Evolutionary conservation across 1,140 invertebrate species (phyloP).

Genomic region (Homalodisca vitripennis): DNA sequence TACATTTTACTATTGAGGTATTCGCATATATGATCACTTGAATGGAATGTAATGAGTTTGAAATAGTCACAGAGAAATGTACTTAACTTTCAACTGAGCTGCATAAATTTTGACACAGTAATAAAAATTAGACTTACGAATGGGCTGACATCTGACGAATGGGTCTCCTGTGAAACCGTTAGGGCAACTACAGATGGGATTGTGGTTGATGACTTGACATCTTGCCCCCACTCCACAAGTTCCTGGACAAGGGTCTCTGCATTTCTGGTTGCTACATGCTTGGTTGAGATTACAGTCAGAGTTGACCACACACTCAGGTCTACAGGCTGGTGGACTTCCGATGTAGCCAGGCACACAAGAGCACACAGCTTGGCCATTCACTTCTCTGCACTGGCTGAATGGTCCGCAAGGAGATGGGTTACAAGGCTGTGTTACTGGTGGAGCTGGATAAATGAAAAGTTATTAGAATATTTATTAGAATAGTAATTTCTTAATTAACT

Average conservation of each 20-base stretch:
- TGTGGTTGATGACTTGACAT: conserved; percentile 65
- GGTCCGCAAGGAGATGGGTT: conserved; percentile 63
- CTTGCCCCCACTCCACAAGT: conserved; percentile 70
- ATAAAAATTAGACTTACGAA: conserved; percentile 45
- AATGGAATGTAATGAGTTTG: too few relatives aligned
- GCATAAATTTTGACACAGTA: too few relatives aligned
- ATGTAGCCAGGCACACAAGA: conserved; percentile 66
- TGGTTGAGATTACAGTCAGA: conserved; percentile 67
- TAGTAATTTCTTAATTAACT: background rate
- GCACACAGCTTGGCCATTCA: conserved; percentile 65
- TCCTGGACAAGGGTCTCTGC: conserved; percentile 72
- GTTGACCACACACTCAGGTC: conserved; percentile 72
- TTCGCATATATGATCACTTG: too few relatives aligned
- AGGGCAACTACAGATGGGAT: conserved; percentile 64
- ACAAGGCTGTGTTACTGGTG: conserved; percentile 43
- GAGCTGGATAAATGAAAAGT: conserved; percentile 29
- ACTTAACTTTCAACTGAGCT: too few relatives aligned
- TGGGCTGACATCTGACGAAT: conserved; percentile 58
- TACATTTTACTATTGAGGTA: too few relatives aligned
- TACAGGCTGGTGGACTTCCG: conserved; percentile 69
- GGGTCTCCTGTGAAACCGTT: conserved; percentile 62
- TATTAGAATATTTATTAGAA: conserved; percentile 12
- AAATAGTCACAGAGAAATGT: too few relatives aligned
- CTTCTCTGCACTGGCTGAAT: conserved; percentile 69
- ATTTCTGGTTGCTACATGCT: conserved; percentile 76